Percentiles rank a stretch among this genome's conserved stretches.
These are phyloP conservation scores for Rhineura floridana DNA, from an alignment of 2,113 vertebrate genomes.

Conservation along the genomic window DNA sequence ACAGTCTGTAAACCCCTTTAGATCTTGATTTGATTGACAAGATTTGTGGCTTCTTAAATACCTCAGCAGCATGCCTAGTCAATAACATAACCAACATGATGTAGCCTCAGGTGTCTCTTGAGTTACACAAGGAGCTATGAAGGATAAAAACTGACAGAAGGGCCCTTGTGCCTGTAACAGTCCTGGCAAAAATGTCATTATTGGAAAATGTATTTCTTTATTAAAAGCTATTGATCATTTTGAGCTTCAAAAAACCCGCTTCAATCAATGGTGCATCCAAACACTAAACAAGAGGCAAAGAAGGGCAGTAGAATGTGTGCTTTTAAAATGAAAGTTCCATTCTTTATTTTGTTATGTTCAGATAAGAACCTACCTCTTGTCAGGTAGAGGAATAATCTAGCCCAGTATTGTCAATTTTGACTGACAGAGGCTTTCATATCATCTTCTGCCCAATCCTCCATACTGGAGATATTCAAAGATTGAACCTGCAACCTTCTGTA, in stretches of 20 bases:
- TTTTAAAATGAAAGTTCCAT: neutral
- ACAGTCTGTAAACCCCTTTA: constrained; percentile 59
- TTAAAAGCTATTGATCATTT: constrained; percentile 13
- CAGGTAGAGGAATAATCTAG: neutral
- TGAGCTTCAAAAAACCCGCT: constrained; percentile 23
- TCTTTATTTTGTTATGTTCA: neutral
- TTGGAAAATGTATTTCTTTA: neutral
- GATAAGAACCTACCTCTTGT: neutral
- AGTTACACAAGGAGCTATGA: constrained; percentile 29
- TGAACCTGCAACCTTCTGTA: neutral
- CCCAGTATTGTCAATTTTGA: neutral
- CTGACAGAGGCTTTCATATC: neutral
- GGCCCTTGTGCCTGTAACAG: neutral
- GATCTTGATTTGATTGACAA: constrained; percentile 71
- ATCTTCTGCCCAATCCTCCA: neutral
- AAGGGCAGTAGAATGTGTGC: neutral
- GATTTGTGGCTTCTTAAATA: constrained; percentile 76
- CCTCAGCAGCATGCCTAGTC: constrained; percentile 45
- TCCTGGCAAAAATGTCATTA: neutral
- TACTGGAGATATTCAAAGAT: neutral
- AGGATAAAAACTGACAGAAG: constrained; percentile 20
- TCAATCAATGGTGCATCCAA: neutral
- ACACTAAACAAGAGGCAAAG: neutral
- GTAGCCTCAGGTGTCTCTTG: constrained; percentile 39
- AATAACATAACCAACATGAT: constrained; percentile 57